Base-by-base conservation (phyloP, 2,888 invertebrate genomes). In the Fissipunctia ypsillon region DNA sequence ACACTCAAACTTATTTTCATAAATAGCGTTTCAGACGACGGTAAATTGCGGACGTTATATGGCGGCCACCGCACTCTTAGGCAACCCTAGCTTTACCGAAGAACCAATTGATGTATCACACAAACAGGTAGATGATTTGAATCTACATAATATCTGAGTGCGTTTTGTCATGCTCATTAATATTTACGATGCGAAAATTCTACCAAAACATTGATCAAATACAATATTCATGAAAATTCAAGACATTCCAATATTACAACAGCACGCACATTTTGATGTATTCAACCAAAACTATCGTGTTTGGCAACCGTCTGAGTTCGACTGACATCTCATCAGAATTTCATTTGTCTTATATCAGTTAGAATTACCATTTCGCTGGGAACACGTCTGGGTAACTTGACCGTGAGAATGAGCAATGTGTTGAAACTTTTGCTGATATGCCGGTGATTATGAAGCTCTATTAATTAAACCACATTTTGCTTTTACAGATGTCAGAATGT, bases 301-400 rank as follows among this genome's bases (percentile, higher is more conserved):
- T 84, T 84, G 81, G 83, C 84, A 74, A 71, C 59, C 56, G 31
- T 70, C 63, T 69, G 31, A 71, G 25, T 70, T 65, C 38, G 14
- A 71, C 22, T 66, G 76, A 66, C 73, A 69, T 54, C 81, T 84
- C 70, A 81, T 78, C 65, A 75, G 71, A 78, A 82, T 85, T 78
- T 81, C 69, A 76, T 85, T 81, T 64, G 67, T 64, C 61, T 74
- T 79, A 76, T 73, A 69, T 66, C 71, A 86, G 73, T 82, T 80
- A 76, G 48, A 76, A 85, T 84, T 84, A 85, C 60, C 80, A 85
- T 85, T 85, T 82, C 48, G 82, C 82, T 78, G 56, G 61, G 59
- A 60, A 73, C 76, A 75, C 66, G 80, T 78, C 85, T 80, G 77
- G 52, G 5, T 61, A 68, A 67, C 43, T 80, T 73, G 86, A 75